Evolutionary conservation across 2,888 invertebrate genomes (phyloP).

Genomic region (Hedya salicella): DNA sequence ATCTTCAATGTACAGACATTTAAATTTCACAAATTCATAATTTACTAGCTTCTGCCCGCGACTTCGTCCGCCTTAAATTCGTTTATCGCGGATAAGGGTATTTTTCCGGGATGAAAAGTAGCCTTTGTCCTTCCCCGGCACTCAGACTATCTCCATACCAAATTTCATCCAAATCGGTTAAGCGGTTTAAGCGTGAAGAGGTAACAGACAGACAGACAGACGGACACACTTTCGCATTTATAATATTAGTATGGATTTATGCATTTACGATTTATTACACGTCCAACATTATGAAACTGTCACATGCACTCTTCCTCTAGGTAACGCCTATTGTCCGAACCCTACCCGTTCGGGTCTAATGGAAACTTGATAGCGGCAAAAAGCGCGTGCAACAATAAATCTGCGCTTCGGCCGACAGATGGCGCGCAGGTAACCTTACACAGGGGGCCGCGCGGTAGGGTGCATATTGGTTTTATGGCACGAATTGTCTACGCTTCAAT

Average conservation of each 20-base stretch:
- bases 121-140: too few species aligned
- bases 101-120: too few species aligned
- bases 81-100: too few species aligned
- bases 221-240: not conserved
- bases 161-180: too few species aligned
- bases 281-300: constrained; percentile 40
- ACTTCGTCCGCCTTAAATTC: too few species aligned
- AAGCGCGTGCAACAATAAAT: constrained; percentile 81
- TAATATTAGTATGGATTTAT: too few species aligned
- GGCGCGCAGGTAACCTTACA: not conserved
- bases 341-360: constrained; percentile 74
- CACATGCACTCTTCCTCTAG: not conserved
- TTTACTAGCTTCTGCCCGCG: too few species aligned
- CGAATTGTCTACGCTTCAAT: constrained; percentile 17
- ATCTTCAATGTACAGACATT: too few species aligned
- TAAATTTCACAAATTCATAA: too few species aligned
- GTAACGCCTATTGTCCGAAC: constrained; percentile 46
- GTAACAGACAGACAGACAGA: not conserved
- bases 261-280: too few species aligned
- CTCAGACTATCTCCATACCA: too few species aligned
- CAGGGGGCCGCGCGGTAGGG: not conserved
- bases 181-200: too few species aligned
- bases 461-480: constrained; percentile 19
- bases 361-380: constrained; percentile 83
- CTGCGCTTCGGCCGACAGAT: constrained; percentile 63